A percentile compares a stretch with the other conserved stretches of the same genome.
Evolutionary conservation across 2,888 invertebrate species (phyloP).

Genomic region (Branchipolynoe longqiensis): DNA sequence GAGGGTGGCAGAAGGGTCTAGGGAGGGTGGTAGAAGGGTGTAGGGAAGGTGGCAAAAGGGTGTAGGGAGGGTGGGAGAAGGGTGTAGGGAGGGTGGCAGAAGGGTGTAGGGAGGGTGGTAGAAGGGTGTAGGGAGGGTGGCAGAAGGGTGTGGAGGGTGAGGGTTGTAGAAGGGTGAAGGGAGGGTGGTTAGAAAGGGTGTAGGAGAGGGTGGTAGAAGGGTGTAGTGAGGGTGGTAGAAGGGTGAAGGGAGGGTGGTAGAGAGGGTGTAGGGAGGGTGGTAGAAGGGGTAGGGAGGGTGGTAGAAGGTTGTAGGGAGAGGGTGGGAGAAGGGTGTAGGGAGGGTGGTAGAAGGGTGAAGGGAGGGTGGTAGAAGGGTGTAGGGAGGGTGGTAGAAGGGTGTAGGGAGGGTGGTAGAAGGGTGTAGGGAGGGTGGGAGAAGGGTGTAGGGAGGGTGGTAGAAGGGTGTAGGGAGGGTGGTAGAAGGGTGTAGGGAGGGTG

Average conservation of each 20-base stretch:
- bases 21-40: background rate
- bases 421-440: background rate
- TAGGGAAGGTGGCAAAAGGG: background rate
- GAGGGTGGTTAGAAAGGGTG: background rate
- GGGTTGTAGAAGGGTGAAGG: background rate
- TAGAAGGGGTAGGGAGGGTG: background rate
- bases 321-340: background rate
- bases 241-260: background rate
- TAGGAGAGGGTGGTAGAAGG: background rate
- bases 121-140: background rate
- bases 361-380: background rate
- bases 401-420: background rate
- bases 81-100: background rate
- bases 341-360: background rate
- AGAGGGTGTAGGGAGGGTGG: background rate
- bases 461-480: background rate
- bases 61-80: background rate
- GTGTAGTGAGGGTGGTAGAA: background rate
- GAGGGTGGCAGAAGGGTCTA: background rate
- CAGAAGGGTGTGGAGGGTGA: background rate
- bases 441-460: background rate
- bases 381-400: background rate
- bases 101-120: background rate
- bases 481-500: background rate
- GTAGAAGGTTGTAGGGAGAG: background rate